Base-by-base conservation (phyloP, 2,797 vertebrate genomes). In the Podargus strigoides region DNA sequence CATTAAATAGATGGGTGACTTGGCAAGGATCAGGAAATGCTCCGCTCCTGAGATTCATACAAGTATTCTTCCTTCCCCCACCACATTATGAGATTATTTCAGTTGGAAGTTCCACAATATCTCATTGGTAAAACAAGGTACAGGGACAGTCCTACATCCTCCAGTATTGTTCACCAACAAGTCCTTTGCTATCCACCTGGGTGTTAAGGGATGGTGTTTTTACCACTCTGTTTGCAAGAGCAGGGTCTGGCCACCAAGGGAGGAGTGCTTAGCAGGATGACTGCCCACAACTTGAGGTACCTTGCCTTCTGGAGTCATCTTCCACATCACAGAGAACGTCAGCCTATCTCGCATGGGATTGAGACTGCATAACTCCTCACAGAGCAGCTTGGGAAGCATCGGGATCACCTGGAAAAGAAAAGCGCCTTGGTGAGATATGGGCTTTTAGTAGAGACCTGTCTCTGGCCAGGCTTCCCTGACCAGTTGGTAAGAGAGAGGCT, bases 321-420 rank as follows among this genome's bases (percentile, higher is more conserved):
- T 99, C 99, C 99, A 99, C 95, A 99, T 98, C 94, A 99, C 99
- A 5, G 99, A 99, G 97, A 99, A 99, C 0, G 99, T 99, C 87
- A 99, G 98, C 69, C 98, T 98, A 96, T 99, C 99, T 0, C 74
- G 98, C 97, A 98, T 98, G 92, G 99, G 99, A 87, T 99, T 99
- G 93, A 99, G 98, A 94, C 99, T 99, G 98, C 99, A 99, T 76
- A 99, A 97, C 95, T 99, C 98, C 95, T 99, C 99, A 94, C 99
- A 99, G 56, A 99, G 98, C 90, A 99, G 98, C 79, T 98, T 97
- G 24, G 99, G 99, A 92, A 99, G 97, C 99, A 99, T 99, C 27
- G 99, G 99, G 83, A 99, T 96, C 79, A 99, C 99, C 99, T 99
- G 92, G 58, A 96, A 92, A 66, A 97, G 42, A 94, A 85, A 36